Conservation (phyloP, 2,888 invertebrate species). For the Helobdella robusta region DNA sequence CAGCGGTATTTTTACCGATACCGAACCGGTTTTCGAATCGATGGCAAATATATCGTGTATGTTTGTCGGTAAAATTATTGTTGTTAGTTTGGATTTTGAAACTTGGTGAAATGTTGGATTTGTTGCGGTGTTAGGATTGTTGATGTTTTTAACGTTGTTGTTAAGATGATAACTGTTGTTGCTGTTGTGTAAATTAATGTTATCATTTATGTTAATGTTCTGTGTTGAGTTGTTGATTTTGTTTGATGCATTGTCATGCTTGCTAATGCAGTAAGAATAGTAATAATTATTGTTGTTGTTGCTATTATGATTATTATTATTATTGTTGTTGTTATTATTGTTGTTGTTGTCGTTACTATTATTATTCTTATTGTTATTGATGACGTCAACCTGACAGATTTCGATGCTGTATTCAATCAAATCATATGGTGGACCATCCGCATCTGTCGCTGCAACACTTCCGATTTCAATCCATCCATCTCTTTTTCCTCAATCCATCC, state of each 20-base stretch:
- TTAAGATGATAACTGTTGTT: too few species aligned
- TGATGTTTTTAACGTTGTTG: not conserved
- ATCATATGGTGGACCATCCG: constrained; percentile 30
- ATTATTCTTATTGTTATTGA: too few species aligned
- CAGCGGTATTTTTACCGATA: constrained; percentile 25
- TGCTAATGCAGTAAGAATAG: too few species aligned
- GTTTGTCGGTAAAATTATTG: too few species aligned
- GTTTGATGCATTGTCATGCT: constrained; percentile 43
- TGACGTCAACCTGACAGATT: too few species aligned
- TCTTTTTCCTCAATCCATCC: constrained; percentile 2
- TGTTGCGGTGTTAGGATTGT: not conserved
- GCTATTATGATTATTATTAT: too few species aligned
- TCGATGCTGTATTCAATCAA: constrained; percentile 24
- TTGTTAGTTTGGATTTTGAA: too few species aligned
- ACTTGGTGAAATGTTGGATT: not conserved
- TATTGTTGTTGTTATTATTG: too few species aligned
- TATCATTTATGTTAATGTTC: too few species aligned
- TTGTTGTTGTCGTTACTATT: too few species aligned
- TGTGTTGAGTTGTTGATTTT: not conserved
- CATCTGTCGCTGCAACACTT: constrained; percentile 28
- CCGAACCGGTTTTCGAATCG: constrained; percentile 25
- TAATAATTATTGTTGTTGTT: too few species aligned
- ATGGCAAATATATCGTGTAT: constrained; percentile 25
- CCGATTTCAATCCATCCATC: constrained; percentile 15
- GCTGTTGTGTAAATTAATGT: too few species aligned